Conservation (phyloP, 2,113 vertebrate genomes). For the Nerophis lumbriciformis region DNA sequence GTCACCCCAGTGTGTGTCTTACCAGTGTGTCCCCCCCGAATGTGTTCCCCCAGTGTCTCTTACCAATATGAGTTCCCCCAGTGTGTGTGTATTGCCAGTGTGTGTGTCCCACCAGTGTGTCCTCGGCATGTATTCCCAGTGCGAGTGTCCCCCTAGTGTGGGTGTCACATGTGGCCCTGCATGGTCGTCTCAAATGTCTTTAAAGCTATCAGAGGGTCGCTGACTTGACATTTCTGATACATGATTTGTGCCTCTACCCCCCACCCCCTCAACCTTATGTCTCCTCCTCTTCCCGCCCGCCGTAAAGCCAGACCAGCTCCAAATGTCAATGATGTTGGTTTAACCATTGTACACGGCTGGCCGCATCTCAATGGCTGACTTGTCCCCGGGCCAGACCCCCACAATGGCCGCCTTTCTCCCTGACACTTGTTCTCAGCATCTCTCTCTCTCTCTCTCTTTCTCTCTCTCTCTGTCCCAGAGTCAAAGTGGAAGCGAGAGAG, state of each 20-base stretch:
- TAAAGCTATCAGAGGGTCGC: constrained; percentile 44
- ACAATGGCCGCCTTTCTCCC: constrained; percentile 75
- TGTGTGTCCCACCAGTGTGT: no score
- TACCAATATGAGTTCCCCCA: no score
- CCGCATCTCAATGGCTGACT: constrained; percentile 74
- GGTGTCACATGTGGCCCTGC: no score
- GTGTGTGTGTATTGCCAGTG: no score
- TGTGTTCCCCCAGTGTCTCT: no score
- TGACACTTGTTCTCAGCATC: constrained; percentile 72
- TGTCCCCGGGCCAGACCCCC: constrained; percentile 75
- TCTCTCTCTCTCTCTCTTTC: constrained; percentile 44
- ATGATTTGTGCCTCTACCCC: constrained; percentile 49
- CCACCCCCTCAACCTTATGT: constrained; percentile 21
- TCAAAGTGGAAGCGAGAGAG: constrained; percentile 35
- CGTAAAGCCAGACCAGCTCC: constrained; percentile 69
- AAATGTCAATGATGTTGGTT: constrained; percentile 82
- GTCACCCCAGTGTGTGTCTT: no score
- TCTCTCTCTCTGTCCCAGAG: constrained; percentile 47
- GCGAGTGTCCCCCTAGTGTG: no score
- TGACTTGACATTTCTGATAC: constrained; percentile 70
- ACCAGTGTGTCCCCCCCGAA: no score
- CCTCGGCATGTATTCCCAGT: no score
- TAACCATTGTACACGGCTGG: constrained; percentile 80
- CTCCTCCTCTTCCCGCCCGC: constrained; percentile 58
- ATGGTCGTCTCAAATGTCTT: constrained; percentile 47